Evolutionary conservation across 2,888 invertebrate species (phyloP).

Genomic region (Temnothorax ravouxi): DNA sequence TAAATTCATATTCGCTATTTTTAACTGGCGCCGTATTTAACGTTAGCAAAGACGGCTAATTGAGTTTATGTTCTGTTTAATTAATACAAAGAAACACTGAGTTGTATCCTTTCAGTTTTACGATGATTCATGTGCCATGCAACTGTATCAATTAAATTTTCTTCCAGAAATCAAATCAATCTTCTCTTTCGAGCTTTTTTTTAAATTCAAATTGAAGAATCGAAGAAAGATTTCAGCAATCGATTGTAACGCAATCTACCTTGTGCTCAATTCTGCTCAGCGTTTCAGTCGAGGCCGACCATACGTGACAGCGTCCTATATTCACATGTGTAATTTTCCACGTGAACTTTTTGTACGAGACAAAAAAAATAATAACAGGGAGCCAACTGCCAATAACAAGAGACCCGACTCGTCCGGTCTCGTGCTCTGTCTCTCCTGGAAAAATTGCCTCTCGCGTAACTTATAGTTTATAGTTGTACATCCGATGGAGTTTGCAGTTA

Average conservation of each 20-base stretch:
- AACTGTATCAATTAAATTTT: neutral
- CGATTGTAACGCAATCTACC: neutral
- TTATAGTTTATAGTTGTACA: slow-evolving; percentile 59
- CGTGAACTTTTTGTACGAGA: slow-evolving; percentile 61
- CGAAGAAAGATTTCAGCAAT: neutral
- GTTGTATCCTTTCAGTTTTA: neutral
- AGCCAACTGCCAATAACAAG: slow-evolving; percentile 65
- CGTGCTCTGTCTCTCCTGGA: slow-evolving; percentile 53
- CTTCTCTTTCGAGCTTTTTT: neutral
- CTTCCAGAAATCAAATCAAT: neutral
- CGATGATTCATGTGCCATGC: neutral
- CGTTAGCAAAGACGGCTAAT: neutral
- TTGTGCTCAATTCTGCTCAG: slow-evolving; percentile 18
- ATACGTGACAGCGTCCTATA: slow-evolving; percentile 24
- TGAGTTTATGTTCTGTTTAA: neutral
- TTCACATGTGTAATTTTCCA: slow-evolving; percentile 27
- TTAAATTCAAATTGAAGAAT: neutral
- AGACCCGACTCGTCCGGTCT: slow-evolving; percentile 28
- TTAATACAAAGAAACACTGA: neutral
- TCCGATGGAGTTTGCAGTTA: slow-evolving; percentile 40
- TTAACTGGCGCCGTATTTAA: neutral
- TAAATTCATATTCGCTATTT: neutral
- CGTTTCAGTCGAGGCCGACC: slow-evolving; percentile 9
- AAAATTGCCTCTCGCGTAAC: slow-evolving; percentile 71
- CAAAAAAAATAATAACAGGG: slow-evolving; percentile 26